Conservation (phyloP, 2,888 invertebrate genomes). For the Leucozona laternaria region DNA sequence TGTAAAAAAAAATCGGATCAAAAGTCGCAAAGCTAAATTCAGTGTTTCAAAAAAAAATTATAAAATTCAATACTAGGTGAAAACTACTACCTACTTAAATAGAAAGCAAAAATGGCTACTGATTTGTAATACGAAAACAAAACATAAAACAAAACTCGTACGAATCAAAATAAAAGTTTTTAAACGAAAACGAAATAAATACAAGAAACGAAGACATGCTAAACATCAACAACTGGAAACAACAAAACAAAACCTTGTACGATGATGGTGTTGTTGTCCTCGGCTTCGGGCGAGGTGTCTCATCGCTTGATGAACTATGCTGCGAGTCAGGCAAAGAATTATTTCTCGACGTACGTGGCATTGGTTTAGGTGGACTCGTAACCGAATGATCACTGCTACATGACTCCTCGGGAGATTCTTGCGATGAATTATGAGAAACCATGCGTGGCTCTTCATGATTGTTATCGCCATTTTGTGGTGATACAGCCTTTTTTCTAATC, state of each 20-base stretch:
- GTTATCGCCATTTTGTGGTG: slow-evolving; percentile 80
- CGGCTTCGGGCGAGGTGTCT: slow-evolving; percentile 86
- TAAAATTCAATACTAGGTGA: neutral
- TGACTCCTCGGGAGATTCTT: slow-evolving; percentile 81
- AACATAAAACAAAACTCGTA: neutral
- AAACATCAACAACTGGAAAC: slow-evolving; percentile 49
- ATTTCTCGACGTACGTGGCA: slow-evolving; percentile 90
- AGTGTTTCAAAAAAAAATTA: neutral
- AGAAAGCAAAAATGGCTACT: neutral
- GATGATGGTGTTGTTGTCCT: slow-evolving; percentile 89
- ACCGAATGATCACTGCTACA: slow-evolving; percentile 81
- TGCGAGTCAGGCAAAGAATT: slow-evolving; percentile 89
- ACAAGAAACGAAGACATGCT: slow-evolving; percentile 57
- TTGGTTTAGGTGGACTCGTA: slow-evolving; percentile 88
- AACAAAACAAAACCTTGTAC: slow-evolving; percentile 90
- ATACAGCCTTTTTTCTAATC: slow-evolving; percentile 71
- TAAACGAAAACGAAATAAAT: slow-evolving; percentile 49
- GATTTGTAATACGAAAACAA: neutral
- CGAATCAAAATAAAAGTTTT: neutral
- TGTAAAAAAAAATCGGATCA: too few relatives aligned
- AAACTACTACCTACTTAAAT: neutral
- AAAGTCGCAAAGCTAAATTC: neutral
- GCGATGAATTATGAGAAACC: slow-evolving; percentile 75
- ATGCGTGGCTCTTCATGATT: slow-evolving; percentile 67
- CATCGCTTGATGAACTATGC: slow-evolving; percentile 84